Percentiles rank a stretch among this genome's conserved stretches.
phyloP scores from a whole-genome alignment of 1,140 invertebrate genomes.

The Cyclargus thomasi region DNA sequence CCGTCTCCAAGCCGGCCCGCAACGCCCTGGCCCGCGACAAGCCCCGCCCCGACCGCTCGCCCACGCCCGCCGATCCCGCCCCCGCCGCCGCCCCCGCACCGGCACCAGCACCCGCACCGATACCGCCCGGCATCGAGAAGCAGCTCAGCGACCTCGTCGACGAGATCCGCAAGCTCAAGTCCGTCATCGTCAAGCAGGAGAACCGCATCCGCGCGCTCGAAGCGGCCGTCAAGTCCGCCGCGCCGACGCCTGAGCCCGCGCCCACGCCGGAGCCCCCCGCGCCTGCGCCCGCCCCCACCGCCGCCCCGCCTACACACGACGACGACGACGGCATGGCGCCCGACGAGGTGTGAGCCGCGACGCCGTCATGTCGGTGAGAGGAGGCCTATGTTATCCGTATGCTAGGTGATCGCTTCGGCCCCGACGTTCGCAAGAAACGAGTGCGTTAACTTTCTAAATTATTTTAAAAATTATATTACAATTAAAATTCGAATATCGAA shows the following conservation, averaged over 20 bases:
- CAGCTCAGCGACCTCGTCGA: slow-evolving; percentile 81
- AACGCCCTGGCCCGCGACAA: slow-evolving; percentile 78
- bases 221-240: slow-evolving; percentile 53
- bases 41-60: slow-evolving; percentile 29
- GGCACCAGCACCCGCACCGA: slow-evolving; percentile 38
- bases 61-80: slow-evolving; percentile 43
- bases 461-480: neutral
- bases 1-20: slow-evolving; percentile 77
- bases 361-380: neutral
- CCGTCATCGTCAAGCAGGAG: slow-evolving; percentile 95
- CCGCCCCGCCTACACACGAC: slow-evolving; percentile 43
- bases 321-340: slow-evolving; percentile 62
- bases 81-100: slow-evolving; percentile 42
- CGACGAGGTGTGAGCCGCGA: slow-evolving; percentile 63
- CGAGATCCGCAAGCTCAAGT: slow-evolving; percentile 87
- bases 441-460: neutral
- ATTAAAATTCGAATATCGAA: neutral
- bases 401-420: neutral
- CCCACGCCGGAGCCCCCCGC: slow-evolving; percentile 23
- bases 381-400: too few species aligned
- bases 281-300: slow-evolving; percentile 31
- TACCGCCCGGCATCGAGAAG: slow-evolving; percentile 48
- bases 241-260: slow-evolving; percentile 25
- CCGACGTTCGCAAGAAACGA: neutral
- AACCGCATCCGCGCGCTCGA: slow-evolving; percentile 81